Evolutionary conservation across 2,113 vertebrate species (phyloP), one percentile per base, ranked within the genome.

Genomic region (Carassius gibelio): DNA sequence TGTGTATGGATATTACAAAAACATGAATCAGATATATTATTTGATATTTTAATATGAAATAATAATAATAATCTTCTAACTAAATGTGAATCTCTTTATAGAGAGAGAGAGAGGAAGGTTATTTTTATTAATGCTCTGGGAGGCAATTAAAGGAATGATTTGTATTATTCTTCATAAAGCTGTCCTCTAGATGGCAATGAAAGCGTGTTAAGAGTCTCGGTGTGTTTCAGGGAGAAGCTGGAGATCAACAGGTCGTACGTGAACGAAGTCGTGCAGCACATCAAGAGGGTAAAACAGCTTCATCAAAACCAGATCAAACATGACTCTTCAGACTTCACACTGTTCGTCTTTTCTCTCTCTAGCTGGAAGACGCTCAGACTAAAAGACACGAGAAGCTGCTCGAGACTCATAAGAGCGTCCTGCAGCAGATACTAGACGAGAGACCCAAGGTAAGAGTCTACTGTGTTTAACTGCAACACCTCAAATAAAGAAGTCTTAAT

Each of bases 211-310:
- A 34, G 64, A 68, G 3, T 75, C 45, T 48, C 19, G 81, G 23
- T 82, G 26, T 84, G 59, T 88, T 83, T 61, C 89, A 99, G 98
- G 90, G 98, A 99, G 94, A 99, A 99, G 93, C 97, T 96, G 0
- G 98, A 99, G 92, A 99, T 99, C 95, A 99, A 99, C 90, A 96
- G 97, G 21, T 97, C 97, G 0, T 99, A 98, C 78, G 98, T 99
- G 90, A 97, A 98, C 90, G 98, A 99, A 92, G 98, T 99, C 76
- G 98, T 99, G 59, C 98, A 99, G 89, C 97, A 97, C 91, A 98
- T 99, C 88, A 99, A 99, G 88, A 94, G 98, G 96, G 98, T 99
- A 95, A 42, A 96, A 81, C 2, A 8, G 6, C 21, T 59, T 79
- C 14, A 55, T 13, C 45, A 30, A 17, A 10, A 2, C 48, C 0